Conservation (phyloP, 2,888 invertebrate species). For the Sialis fuliginosa region DNA sequence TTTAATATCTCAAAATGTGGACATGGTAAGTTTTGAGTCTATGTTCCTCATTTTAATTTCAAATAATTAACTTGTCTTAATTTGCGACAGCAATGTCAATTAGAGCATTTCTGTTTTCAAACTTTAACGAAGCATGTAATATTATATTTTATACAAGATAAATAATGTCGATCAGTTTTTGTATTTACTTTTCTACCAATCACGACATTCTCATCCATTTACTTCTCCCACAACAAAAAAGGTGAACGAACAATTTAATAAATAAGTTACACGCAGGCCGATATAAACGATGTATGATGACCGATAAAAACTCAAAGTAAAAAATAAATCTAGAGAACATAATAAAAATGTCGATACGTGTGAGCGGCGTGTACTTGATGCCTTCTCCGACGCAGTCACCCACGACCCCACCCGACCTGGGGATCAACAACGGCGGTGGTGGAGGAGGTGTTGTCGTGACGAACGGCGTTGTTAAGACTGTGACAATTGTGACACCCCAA, state of each 20-base stretch:
- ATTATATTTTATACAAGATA: too few relatives aligned
- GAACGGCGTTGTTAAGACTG: constrained; percentile 29
- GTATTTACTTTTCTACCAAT: too few relatives aligned
- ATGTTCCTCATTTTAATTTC: too few relatives aligned
- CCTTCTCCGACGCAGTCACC: constrained; percentile 11
- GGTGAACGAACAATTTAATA: background rate
- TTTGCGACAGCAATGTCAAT: too few relatives aligned
- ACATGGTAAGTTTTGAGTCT: too few relatives aligned
- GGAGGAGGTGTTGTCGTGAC: constrained; percentile 2
- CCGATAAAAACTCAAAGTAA: too few relatives aligned
- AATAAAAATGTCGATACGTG: constrained; percentile 17
- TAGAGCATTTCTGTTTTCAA: too few relatives aligned
- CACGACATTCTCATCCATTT: background rate
- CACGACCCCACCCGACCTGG: background rate
- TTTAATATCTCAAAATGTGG: too few relatives aligned
- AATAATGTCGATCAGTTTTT: too few relatives aligned
- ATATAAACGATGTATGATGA: background rate
- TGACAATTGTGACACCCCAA: constrained; percentile 50
- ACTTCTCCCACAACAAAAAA: background rate
- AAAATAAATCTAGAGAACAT: too few relatives aligned
- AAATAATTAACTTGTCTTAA: too few relatives aligned
- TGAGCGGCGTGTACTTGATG: constrained; percentile 19
- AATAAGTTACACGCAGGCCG: background rate
- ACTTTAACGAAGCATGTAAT: too few relatives aligned
- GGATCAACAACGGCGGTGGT: constrained; percentile 7